A percentile compares a stretch with the other conserved stretches of the same genome.
phyloP scores from a whole-genome alignment of 2,797 vertebrate species.

The Etheostoma perlongum region DNA sequence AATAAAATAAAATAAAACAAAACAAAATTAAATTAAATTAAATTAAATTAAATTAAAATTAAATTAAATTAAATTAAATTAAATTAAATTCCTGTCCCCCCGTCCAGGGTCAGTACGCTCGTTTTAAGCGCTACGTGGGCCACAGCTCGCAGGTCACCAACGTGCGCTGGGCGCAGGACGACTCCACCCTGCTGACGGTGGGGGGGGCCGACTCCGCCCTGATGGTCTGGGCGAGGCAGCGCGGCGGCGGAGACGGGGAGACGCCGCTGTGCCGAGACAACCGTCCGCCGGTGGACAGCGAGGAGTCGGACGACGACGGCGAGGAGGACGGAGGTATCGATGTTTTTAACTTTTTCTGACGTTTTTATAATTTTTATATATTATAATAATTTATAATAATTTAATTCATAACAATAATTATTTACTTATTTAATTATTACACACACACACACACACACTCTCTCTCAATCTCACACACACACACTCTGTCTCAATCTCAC shows the following conservation, averaged over 20 bases:
- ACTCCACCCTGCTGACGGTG: slow-evolving; percentile 91
- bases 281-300: slow-evolving; percentile 88
- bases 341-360: too few species aligned
- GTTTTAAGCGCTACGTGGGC: slow-evolving; percentile 95
- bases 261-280: slow-evolving; percentile 44
- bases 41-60: too few species aligned
- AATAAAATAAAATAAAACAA: too few species aligned
- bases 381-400: too few species aligned
- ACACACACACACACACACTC: too few species aligned
- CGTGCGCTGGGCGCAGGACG: slow-evolving; percentile 93
- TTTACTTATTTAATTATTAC: too few species aligned
- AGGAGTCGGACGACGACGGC: slow-evolving; percentile 93
- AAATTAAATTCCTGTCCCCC: neutral
- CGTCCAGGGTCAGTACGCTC: slow-evolving; percentile 91
- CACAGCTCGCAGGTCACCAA: slow-evolving; percentile 96
- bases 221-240: slow-evolving; percentile 95
- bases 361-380: too few species aligned
- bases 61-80: too few species aligned
- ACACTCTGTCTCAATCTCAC: too few species aligned
- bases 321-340: slow-evolving; percentile 93
- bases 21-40: too few species aligned
- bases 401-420: too few species aligned
- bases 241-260: slow-evolving; percentile 78
- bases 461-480: too few species aligned
- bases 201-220: slow-evolving; percentile 94